Evolutionary conservation across 2,113 vertebrate genomes (phyloP).

Genomic region (Ovis aries): DNA sequence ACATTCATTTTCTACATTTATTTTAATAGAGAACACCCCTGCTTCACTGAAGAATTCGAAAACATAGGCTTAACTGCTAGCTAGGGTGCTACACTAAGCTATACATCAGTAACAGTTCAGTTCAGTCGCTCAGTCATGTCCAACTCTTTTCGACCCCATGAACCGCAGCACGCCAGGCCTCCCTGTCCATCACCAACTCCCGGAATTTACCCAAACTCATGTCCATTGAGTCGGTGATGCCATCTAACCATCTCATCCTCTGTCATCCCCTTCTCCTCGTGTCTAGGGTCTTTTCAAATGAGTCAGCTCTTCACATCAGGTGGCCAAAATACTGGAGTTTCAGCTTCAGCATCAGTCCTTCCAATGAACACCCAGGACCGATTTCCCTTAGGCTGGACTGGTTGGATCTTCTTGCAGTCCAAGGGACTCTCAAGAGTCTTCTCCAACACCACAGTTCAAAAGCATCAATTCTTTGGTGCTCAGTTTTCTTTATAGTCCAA

Average conservation of each 20-base stretch:
- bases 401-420: not conserved
- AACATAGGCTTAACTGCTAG: not conserved
- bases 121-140: fast-evolving
- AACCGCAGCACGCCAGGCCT: fast-evolving
- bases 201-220: not conserved
- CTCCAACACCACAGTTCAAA: not conserved
- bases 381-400: not conserved
- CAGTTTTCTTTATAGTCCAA: not conserved
- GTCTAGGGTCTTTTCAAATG: not conserved
- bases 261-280: not conserved
- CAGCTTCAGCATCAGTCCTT: not conserved
- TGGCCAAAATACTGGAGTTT: not conserved
- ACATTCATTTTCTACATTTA: not conserved
- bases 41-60: not conserved
- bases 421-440: not conserved
- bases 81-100: not conserved
- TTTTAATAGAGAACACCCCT: not conserved
- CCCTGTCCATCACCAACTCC: not conserved
- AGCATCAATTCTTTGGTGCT: not conserved
- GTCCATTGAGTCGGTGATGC: not conserved
- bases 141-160: fast-evolving
- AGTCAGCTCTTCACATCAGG: not conserved
- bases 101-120: not conserved
- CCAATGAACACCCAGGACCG: not conserved
- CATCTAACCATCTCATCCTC: not conserved